Percentiles rank a stretch among this genome's conserved stretches.
phyloP scores from a whole-genome alignment of 2,888 invertebrate genomes.

The Orchesellides sinensis region DNA sequence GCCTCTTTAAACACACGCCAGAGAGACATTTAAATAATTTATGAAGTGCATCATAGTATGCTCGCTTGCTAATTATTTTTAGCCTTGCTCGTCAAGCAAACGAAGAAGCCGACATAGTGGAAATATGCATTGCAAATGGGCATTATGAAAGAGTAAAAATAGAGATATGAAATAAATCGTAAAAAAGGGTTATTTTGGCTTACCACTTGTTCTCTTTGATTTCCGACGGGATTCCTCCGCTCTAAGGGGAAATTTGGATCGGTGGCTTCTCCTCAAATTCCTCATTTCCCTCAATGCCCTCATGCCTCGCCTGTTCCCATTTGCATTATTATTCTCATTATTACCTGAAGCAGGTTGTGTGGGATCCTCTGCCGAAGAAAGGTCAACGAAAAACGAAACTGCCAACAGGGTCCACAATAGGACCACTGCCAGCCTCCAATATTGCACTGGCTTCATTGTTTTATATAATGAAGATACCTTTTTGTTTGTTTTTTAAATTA shows the following conservation, averaged over 20 bases:
- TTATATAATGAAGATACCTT: not conserved
- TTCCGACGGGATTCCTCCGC: slow-evolving; percentile 69
- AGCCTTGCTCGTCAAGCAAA: too few species aligned
- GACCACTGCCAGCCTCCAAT: slow-evolving; percentile 58
- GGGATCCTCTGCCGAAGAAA: slow-evolving; percentile 54
- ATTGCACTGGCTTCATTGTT: slow-evolving; percentile 65
- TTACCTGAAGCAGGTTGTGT: not conserved
- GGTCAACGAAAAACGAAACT: slow-evolving; percentile 51
- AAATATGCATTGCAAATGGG: slow-evolving; percentile 46
- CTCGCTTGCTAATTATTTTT: too few species aligned
- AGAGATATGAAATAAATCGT: not conserved
- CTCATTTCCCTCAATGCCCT: slow-evolving; percentile 57
- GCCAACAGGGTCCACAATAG: slow-evolving; percentile 55
- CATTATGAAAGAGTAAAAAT: not conserved
- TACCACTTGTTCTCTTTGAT: slow-evolving; percentile 71
- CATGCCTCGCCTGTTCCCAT: slow-evolving; percentile 48
- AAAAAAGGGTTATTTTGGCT: slow-evolving; percentile 35
- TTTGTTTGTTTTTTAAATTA: too few species aligned
- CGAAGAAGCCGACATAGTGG: not conserved
- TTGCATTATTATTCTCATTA: slow-evolving; percentile 1
- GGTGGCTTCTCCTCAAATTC: slow-evolving; percentile 66
- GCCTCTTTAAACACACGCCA: too few species aligned
- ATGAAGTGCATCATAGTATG: too few species aligned
- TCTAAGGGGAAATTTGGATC: slow-evolving; percentile 71
- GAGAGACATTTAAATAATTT: too few species aligned